These are phyloP conservation scores for Bostrychus sinensis DNA, from an alignment of 2,113 vertebrate species.

Conservation along the genomic window DNA sequence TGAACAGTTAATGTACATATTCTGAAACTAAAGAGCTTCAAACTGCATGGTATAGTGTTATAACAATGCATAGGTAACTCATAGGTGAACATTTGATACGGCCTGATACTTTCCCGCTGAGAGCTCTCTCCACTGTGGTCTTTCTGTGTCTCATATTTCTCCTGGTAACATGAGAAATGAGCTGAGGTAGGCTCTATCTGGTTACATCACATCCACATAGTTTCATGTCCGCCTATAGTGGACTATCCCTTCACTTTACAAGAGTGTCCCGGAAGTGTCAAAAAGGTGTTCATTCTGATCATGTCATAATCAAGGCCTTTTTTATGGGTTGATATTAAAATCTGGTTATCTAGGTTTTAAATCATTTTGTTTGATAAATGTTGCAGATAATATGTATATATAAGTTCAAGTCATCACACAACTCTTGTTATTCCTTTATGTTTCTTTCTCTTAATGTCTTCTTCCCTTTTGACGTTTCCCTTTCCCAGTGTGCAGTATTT, in stretches of 20 bases:
- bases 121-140: conserved; percentile 17
- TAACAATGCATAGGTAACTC: conserved; percentile 2
- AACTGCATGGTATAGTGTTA: no score
- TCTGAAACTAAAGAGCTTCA: no score
- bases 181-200: conserved; percentile 30
- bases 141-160: conserved; percentile 44
- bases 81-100: conserved; percentile 19
- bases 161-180: conserved; percentile 36
- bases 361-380: no score
- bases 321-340: background rate
- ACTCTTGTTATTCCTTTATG: no score
- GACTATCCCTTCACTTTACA: conserved; percentile 64
- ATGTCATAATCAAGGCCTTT: background rate
- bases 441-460: no score
- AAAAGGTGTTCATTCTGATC: background rate
- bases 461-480: no score
- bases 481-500: no score
- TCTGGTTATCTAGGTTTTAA: no score
- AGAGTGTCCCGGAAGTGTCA: conserved; percentile 48
- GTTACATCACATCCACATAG: conserved; percentile 20
- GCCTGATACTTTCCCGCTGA: conserved; percentile 1
- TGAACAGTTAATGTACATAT: no score
- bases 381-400: no score
- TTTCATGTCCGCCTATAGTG: conserved; percentile 23
- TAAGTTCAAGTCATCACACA: no score